Evolutionary conservation across 2,113 vertebrate genomes (phyloP), one percentile per base, ranked within the genome.

Genomic region (Vulpes vulpes): DNA sequence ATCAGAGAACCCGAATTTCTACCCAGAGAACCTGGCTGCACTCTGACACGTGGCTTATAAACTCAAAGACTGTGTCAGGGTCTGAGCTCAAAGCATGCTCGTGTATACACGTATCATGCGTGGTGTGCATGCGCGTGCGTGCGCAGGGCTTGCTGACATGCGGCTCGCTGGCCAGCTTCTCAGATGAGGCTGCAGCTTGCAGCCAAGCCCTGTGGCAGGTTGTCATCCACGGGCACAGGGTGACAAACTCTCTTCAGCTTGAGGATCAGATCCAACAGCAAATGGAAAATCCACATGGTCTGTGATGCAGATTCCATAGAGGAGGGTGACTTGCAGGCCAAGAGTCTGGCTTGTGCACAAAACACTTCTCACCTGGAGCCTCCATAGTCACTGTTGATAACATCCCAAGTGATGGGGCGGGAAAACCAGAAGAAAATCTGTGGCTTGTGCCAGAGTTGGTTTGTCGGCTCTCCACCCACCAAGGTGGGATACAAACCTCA

Each of bases 41-140:
- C 27, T 49, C 27, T 3, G 43, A 7, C 11, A 1, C 0, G 14
- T 23, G 12, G 38, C 59, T 23, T 16, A 2, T 9, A 15, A 17
- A 25, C 5, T 22, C n/a, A 0, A 8, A 51, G 86, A 35, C 23
- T 0, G 30, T 30, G 20, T 22, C 3, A 0, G 8, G 30, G n/a
- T 79, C 35, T 35, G 0, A 2, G 12, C 59, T 65, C 35, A n/a
- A 2, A 62, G 27, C 0, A 1, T 35, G 22, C 11, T 0, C 0
- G 2, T 22, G 19, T 2, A 1, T n/a, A 43, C 43, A 43, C 8
- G 43, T 43, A 43, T 43, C 43, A 10, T 3, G 51, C 32, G 5
- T 38, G 30, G 30, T 14, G 2, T 49, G 12, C 0, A 1, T 53
- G 5, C 1, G 5, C 1, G 1, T 20, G 7, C 1, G 0, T 0